Base-by-base conservation (phyloP, 2,888 invertebrate genomes). In the Torymus texanus region DNA sequence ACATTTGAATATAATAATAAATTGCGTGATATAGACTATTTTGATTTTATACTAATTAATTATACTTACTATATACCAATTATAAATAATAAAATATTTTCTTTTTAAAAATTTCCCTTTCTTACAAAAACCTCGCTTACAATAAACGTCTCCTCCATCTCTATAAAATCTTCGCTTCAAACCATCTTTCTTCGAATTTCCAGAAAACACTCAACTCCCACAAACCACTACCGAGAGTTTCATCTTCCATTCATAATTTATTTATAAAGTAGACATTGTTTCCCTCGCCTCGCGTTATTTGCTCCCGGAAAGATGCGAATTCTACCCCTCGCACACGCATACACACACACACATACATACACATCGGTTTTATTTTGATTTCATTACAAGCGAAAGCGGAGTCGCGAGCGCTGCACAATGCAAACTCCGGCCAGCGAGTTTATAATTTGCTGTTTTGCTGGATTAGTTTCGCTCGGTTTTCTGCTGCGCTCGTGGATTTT, bases 281-380 rank as follows among this genome's bases (percentile, higher is more conserved):
- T 59, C 59, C 66, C 41, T 16, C 18, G 2, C 24, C 18, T 41
- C 41, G 16, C 18, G 14, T 13, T 58, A 65, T 74, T 74, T 59
- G 50, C 74, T 58, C 24, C 74, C 62, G 62, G 55, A 61, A 67
- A 55, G 59, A 50, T 21, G 56, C 50, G 58, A 51, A 21, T 51
- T 71, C 29, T 55, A 24, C 62, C 55, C 18, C 55, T 61, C 4
- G 55, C 55, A 12, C 63, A 72, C 18, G 41, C 13, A 21, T 21
- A 21, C 2, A 21, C 21, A 21, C 21, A 21, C 55, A 21, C 2
- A 21, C 21, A 21, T 2, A 21, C 55, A 12, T 62, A 72, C 18
- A 55, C 12, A 82, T 82, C 83, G 82, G 82, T 86, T 86, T 86
- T 86, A 86, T 86, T 86, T 86, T 86, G 84, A 85, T 86, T 86